A percentile compares a stretch with the other conserved stretches of the same genome.
Conservation (phyloP, 53 echinoderm and acorn worm species). For the Henricia sp. region DNA sequence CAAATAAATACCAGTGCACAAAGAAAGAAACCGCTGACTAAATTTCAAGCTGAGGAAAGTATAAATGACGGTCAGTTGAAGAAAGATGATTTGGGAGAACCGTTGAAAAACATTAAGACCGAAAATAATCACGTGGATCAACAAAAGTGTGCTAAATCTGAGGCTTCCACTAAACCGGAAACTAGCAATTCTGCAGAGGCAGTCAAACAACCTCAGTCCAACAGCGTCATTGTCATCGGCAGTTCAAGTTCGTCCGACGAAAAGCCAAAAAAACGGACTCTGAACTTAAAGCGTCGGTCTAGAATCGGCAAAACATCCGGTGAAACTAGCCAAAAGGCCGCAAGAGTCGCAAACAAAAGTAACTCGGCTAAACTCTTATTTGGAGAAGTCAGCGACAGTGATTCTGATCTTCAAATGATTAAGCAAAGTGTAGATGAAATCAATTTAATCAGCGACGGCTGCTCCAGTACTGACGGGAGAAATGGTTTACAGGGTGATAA, state of each 20-base stretch:
- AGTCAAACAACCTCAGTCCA: not conserved
- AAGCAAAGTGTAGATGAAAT: slow-evolving; percentile 40
- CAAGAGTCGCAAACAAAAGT: slow-evolving; percentile 6
- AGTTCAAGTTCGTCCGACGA: slow-evolving; percentile 23
- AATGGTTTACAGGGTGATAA: not conserved
- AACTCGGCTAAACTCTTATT: slow-evolving; percentile 53
- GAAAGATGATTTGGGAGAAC: too few species aligned
- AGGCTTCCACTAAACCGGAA: too few species aligned
- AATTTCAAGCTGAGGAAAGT: not conserved
- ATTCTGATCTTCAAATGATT: slow-evolving; percentile 40
- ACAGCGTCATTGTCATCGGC: not conserved
- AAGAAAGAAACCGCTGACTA: not conserved
- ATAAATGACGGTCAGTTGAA: not conserved
- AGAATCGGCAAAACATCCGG: not conserved
- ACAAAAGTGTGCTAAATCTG: too few species aligned
- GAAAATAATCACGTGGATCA: too few species aligned
- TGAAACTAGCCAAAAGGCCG: not conserved
- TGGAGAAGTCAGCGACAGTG: slow-evolving; percentile 76
- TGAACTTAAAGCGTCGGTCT: not conserved
- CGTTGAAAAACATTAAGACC: too few species aligned
- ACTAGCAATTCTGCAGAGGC: not conserved
- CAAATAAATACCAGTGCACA: not conserved
- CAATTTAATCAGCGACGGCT: slow-evolving; percentile 30
- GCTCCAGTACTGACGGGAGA: slow-evolving; percentile 22
- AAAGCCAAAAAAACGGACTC: not conserved